Base-by-base conservation (phyloP, 2,888 invertebrate genomes). In the Stenodera caucasica region DNA sequence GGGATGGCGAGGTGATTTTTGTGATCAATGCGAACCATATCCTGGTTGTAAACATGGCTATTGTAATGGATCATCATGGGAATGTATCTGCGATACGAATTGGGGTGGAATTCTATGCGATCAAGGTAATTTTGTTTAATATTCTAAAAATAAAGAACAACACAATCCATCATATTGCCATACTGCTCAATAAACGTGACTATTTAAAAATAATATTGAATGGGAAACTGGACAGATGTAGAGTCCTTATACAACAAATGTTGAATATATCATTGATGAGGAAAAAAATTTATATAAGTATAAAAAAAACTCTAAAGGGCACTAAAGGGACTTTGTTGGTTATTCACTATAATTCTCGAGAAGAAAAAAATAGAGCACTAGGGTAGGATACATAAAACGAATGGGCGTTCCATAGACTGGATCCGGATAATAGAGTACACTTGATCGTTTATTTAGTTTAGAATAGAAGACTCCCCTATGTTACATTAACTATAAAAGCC, bases 61-160 rank as follows among this genome's bases (percentile, higher is more conserved):
- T 80, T 98, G 98, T 85, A 91, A 91, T 78, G 91, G 93, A 67
- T 91, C 90, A 68, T 93, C 95, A 52, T 97, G 94, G 94, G 92
- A 96, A 80, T 98, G 98, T 84, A 93, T 94, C 75, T 98, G 98
- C 82, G 91, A 96, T 80, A 96, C 96, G 74, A 98, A 98, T 80
- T 98, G 98, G 98, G 98, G 97, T 72, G 98, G 98, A 69, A 93
- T 97, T 70, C 90, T 96, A 72, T 98, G 98, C 83, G 97, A 98
- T 83, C 96, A 96, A 88, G 90, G 90, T 90, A 81, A 76, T 72
- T 63, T 21, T 32, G 18, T 58, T 21, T 60, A n/a, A n/a, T n/a
- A n/a, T n/a, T n/a, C n/a, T n/a, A n/a, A n/a, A n/a, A n/a, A n/a
- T n/a, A n/a, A n/a, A n/a, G n/a, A n/a, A n/a, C n/a, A n/a, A n/a